phyloP scores from a whole-genome alignment of 2,113 vertebrate species.

The Oreochromis aureus region DNA sequence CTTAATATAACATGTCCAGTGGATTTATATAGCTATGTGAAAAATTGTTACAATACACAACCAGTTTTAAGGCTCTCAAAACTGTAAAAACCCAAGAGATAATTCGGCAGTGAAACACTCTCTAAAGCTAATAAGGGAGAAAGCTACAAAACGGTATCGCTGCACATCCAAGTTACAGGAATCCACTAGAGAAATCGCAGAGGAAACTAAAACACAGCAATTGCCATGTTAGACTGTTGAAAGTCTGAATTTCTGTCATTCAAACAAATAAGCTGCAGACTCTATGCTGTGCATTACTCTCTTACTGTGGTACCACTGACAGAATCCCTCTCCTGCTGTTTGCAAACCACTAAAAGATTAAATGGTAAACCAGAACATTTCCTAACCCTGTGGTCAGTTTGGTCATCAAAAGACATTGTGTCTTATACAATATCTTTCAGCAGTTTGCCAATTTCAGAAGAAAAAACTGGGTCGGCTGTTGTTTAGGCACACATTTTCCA shows the following conservation, averaged over 20 bases:
- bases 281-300: not conserved
- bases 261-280: slow-evolving; percentile 9
- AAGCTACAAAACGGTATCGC: not conserved
- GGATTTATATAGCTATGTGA: not conserved
- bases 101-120: not conserved
- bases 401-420: slow-evolving; percentile 2
- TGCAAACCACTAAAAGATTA: not conserved
- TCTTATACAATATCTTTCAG: slow-evolving; percentile 16
- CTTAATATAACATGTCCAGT: not conserved
- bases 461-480: slow-evolving; percentile 10
- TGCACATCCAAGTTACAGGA: not conserved
- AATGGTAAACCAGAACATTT: slow-evolving; percentile 20
- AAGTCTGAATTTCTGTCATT: not conserved
- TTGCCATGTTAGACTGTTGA: not conserved
- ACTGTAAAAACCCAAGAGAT: not conserved
- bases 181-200: not conserved
- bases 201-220: not conserved
- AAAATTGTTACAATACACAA: not conserved
- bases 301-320: not conserved
- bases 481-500: slow-evolving; percentile 1
- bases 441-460: not conserved
- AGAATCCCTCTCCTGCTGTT: not conserved
- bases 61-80: not conserved
- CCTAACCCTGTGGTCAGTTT: slow-evolving; percentile 3
- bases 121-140: not conserved